Evolutionary conservation across 2,888 invertebrate species (phyloP).

Genomic region (Ophioninae sp.): DNA sequence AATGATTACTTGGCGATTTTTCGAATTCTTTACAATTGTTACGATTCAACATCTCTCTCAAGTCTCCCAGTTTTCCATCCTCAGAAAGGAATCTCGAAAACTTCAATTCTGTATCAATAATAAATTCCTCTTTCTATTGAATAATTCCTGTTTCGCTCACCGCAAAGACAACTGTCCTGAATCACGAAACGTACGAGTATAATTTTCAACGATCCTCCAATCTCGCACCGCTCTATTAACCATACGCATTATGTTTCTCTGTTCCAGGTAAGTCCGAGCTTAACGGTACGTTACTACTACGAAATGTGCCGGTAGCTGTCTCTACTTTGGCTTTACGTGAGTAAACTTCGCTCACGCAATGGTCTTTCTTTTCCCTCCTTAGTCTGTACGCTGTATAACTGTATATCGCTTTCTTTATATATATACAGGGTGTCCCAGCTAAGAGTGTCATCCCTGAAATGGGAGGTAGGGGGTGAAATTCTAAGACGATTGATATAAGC

Average conservation of each 20-base stretch:
- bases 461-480: too few relatives aligned
- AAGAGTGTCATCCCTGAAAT: too few relatives aligned
- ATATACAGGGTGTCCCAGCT: too few relatives aligned
- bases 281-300: conserved; percentile 67
- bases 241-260: conserved; percentile 61
- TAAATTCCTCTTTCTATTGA: background rate
- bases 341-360: conserved; percentile 45
- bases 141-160: background rate
- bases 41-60: too few relatives aligned
- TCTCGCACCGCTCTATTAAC: conserved; percentile 27
- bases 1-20: too few relatives aligned
- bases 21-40: too few relatives aligned
- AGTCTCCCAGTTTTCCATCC: too few relatives aligned
- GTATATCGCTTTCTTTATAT: conserved; percentile 1
- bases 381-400: background rate
- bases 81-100: background rate
- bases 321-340: conserved; percentile 51
- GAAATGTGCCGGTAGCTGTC: conserved; percentile 40
- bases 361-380: background rate
- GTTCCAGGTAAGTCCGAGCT: conserved; percentile 69
- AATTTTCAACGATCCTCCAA: background rate
- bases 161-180: background rate
- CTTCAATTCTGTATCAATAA: background rate
- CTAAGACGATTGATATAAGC: too few relatives aligned
- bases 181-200: background rate